phyloP scores from a whole-genome alignment of 2,797 vertebrate genomes.

The Enteromius afrohamiltoni region DNA sequence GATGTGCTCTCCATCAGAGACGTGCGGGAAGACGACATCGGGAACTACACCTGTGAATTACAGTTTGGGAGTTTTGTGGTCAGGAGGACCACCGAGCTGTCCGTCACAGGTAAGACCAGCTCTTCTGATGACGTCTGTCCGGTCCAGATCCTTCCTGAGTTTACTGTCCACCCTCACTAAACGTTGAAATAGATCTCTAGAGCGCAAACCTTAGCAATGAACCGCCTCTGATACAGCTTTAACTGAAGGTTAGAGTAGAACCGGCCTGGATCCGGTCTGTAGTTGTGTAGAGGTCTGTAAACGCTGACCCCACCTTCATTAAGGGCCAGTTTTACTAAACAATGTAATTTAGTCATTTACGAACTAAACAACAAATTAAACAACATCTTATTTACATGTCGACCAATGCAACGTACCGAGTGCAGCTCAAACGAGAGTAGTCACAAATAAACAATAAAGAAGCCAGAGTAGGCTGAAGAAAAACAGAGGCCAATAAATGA shows the following conservation, averaged over 20 bases:
- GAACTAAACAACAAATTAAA: too few species aligned
- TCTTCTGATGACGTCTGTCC: not conserved
- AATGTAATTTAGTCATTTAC: too few species aligned
- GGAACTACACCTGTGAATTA: slow-evolving; percentile 98
- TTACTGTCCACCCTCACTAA: not conserved
- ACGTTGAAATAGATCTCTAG: not conserved
- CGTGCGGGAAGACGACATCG: slow-evolving; percentile 96
- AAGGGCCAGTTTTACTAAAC: too few species aligned
- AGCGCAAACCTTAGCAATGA: not conserved
- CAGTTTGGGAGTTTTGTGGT: slow-evolving; percentile 94
- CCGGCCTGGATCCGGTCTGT: not conserved
- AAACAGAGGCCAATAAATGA: too few species aligned
- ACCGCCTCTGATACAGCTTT: not conserved
- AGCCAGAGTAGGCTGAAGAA: too few species aligned
- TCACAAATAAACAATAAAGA: too few species aligned
- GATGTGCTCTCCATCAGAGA: slow-evolving; percentile 91
- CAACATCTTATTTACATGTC: too few species aligned
- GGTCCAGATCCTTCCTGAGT: not conserved
- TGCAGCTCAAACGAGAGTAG: too few species aligned
- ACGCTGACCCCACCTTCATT: too few species aligned
- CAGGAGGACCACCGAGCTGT: slow-evolving; percentile 93
- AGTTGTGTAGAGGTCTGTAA: too few species aligned
- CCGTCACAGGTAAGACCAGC: slow-evolving; percentile 91
- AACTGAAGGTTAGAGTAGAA: not conserved
- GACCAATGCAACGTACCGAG: too few species aligned